A percentile compares a stretch with the other conserved stretches of the same genome.
phyloP scores from a whole-genome alignment of 2,113 vertebrate genomes.

The Barbus barbus region DNA sequence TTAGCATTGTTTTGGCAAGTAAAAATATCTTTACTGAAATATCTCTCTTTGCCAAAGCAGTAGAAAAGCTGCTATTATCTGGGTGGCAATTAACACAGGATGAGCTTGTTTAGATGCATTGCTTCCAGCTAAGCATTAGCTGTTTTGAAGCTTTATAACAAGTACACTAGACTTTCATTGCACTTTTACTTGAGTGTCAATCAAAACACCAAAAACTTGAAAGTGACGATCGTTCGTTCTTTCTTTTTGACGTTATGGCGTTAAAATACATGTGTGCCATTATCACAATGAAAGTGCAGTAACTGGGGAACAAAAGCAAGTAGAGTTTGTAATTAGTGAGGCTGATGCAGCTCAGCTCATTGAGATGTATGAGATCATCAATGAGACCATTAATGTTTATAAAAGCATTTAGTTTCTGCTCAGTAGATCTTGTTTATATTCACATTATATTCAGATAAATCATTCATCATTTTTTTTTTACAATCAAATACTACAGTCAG shows the following conservation, averaged over 20 bases:
- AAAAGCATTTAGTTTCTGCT: slow-evolving; percentile 31
- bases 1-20: not conserved
- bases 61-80: not conserved
- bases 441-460: not conserved
- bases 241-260: too few relatives aligned
- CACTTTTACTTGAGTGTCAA: too few relatives aligned
- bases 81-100: slow-evolving; percentile 18
- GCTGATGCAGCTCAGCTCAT: not conserved
- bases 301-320: not conserved
- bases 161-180: not conserved
- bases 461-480: not conserved
- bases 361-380: not conserved
- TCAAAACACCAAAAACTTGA: not conserved
- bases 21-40: slow-evolving; percentile 2
- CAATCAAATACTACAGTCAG: not conserved
- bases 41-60: not conserved
- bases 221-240: not conserved
- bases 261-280: slow-evolving; percentile 4
- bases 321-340: not conserved
- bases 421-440: not conserved
- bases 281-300: not conserved
- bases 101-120: slow-evolving; percentile 22
- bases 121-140: not conserved
- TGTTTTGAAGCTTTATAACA: not conserved
- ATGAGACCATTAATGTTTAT: slow-evolving; percentile 38